phyloP scores from a whole-genome alignment of 2,888 invertebrate species.

The Ptilodon capucinus region DNA sequence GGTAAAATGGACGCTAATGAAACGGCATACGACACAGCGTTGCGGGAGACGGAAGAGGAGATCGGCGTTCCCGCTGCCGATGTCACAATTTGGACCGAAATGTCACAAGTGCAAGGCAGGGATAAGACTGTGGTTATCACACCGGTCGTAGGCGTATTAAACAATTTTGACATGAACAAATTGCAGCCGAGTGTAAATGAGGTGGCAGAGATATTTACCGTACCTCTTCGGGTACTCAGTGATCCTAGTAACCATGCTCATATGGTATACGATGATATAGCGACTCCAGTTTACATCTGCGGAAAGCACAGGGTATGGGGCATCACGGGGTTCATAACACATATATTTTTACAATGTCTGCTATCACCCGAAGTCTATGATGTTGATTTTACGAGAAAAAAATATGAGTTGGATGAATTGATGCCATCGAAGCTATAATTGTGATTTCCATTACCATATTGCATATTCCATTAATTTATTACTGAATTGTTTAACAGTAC shows the following conservation, averaged over 20 bases:
- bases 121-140: conserved; percentile 82
- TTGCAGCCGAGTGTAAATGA: conserved; percentile 86
- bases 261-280: conserved; percentile 81
- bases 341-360: conserved; percentile 79
- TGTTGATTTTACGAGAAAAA: conserved; percentile 53
- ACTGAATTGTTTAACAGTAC: too few relatives aligned
- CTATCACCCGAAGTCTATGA: conserved; percentile 53
- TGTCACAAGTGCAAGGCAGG: conserved; percentile 54
- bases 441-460: neutral
- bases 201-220: conserved; percentile 90
- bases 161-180: conserved; percentile 72
- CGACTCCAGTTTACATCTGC: conserved; percentile 81
- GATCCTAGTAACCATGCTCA: conserved; percentile 82
- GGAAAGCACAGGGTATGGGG: conserved; percentile 87
- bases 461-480: too few relatives aligned
- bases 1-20: conserved; percentile 88
- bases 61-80: conserved; percentile 85
- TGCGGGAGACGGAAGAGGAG: conserved; percentile 95
- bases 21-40: conserved; percentile 86
- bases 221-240: conserved; percentile 86
- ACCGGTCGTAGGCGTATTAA: conserved; percentile 86
- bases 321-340: conserved; percentile 89
- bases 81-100: conserved; percentile 86
- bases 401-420: conserved; percentile 52
- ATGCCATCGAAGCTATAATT: conserved; percentile 56